These are phyloP conservation scores for Bombus consobrinus DNA, from an alignment of 1,140 invertebrate genomes.

Conservation along the genomic window DNA sequence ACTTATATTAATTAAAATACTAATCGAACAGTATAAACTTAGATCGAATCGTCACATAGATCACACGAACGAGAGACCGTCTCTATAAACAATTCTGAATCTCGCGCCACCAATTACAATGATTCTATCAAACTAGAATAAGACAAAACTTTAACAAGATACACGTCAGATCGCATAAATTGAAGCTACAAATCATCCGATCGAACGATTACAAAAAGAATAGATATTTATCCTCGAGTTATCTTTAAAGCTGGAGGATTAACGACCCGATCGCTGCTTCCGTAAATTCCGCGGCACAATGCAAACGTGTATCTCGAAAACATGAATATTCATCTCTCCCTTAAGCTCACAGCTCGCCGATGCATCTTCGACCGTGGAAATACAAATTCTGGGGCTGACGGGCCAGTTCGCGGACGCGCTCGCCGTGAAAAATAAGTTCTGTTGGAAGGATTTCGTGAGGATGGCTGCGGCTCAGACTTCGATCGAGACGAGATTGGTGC, in stretches of 20 bases:
- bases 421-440: constrained; percentile 42
- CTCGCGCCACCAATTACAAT: neutral
- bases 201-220: neutral
- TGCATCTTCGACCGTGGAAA: neutral
- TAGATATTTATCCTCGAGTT: neutral
- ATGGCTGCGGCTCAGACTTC: neutral
- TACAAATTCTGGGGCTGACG: constrained; percentile 7
- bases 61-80: too few relatives aligned
- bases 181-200: neutral
- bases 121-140: too few relatives aligned
- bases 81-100: neutral
- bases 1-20: too few relatives aligned
- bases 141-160: neutral
- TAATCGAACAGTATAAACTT: too few relatives aligned
- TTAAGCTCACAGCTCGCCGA: neutral
- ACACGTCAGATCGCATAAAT: neutral
- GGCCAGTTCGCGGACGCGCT: neutral
- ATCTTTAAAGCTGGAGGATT: neutral
- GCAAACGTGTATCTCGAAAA: neutral
- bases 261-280: constrained; percentile 14
- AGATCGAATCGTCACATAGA: too few relatives aligned
- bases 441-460: constrained; percentile 23
- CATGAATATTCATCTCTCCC: constrained; percentile 39
- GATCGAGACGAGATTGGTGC: constrained; percentile 47
- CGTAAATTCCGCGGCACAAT: constrained; percentile 10